These are phyloP conservation scores for Rotaria socialis DNA, from an alignment of 2,888 invertebrate genomes.

Conservation along the genomic window DNA sequence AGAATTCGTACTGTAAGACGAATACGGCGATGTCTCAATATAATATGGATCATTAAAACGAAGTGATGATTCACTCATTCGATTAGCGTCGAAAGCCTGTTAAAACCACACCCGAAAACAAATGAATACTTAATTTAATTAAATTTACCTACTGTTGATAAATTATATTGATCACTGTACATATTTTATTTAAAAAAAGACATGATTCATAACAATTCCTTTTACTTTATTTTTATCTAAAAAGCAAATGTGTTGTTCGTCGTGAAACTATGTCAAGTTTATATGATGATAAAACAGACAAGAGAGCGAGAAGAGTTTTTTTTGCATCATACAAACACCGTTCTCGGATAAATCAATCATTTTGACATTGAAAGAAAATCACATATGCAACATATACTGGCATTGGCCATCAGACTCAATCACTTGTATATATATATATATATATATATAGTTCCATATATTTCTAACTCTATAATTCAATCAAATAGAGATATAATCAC, in stretches of 20 bases:
- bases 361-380: conserved; percentile 1
- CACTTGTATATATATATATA: neutral
- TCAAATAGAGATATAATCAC: neutral
- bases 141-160: neutral
- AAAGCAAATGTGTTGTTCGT: neutral
- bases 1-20: neutral
- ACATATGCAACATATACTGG: neutral
- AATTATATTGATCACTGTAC: conserved; percentile 30
- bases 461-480: neutral
- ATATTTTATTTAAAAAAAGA: neutral
- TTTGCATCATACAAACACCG: neutral
- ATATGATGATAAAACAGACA: neutral
- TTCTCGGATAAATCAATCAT: conserved; percentile 38
- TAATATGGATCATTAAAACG: conserved; percentile 19
- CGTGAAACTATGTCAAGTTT: conserved; percentile 10
- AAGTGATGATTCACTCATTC: neutral
- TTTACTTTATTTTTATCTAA: neutral
- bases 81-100: neutral
- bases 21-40: neutral
- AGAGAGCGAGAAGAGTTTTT: neutral
- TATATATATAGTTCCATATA: neutral
- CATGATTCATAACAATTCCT: neutral
- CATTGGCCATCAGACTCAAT: neutral
- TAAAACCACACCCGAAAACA: neutral
- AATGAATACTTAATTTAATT: neutral